Evolutionary conservation across 2,888 invertebrate genomes (phyloP), one percentile per base, ranked within the genome.

Genomic region (Anagyrus pseudococci): DNA sequence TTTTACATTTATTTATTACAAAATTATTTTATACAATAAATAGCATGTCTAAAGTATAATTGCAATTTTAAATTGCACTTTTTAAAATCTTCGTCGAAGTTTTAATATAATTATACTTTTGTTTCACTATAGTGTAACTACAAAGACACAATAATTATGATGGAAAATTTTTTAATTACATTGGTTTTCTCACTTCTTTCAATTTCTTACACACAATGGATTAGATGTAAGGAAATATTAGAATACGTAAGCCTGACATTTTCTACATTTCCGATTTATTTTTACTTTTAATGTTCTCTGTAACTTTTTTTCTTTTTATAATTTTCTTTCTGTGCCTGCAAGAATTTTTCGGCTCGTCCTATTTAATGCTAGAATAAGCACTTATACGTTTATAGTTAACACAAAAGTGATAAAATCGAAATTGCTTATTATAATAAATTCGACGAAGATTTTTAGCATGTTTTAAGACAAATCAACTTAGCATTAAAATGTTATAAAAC

Each of bases 251-350:
- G 17, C 15, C 17, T 15, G n/a, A 41, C 8, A n/a, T n/a, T 41
- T 4, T 41, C 4, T 8, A 41, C 6, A 4, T 8, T n/a, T 17
- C 7, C 54, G 41, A 46, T 60, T 55, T 19, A 8, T 47, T 29
- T 43, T 62, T 48, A 44, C 47, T 66, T 53, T 62, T 50, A 44
- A 22, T 53, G 37, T 64, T 52, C 46, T 52, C 40, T 46, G 57
- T 60, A 61, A 26, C 13, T 63, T 63, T 60, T n/a, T n/a, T n/a
- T 46, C 29, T 53, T 46, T 46, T 48, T 25, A 48, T 52, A n/a
- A n/a, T 61, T 33, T 61, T 29, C 54, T 20, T 66, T 55, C 40
- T 25, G 23, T 47, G 58, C 54, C 46, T 46, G 33, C 47, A 48
- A 58, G 54, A 26, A 58, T 57, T 46, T 57, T 22, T 61, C 40